phyloP scores from a whole-genome alignment of 2,113 vertebrate genomes.

The Hypocryptadius cinnamomeus region DNA sequence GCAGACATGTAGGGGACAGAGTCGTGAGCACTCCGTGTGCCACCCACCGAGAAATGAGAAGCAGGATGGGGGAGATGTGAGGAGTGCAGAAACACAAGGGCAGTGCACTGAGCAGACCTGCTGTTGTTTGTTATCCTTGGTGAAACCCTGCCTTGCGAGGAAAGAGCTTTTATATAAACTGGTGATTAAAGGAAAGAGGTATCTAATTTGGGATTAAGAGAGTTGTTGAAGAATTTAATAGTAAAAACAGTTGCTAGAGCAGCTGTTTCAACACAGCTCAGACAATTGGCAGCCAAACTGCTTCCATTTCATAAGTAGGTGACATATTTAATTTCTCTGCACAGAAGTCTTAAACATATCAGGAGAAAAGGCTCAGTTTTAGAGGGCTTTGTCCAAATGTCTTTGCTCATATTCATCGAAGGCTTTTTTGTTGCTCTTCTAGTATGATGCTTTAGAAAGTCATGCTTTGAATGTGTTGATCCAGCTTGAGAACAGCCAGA shows the following conservation, averaged over 20 bases:
- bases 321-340: constrained; percentile 59
- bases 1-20: neutral
- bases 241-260: constrained; percentile 22
- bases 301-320: constrained; percentile 29
- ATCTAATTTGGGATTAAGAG: constrained; percentile 37
- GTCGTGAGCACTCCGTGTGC: neutral
- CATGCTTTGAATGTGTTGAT: neutral
- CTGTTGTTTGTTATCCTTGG: neutral
- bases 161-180: constrained; percentile 7
- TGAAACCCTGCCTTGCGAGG: constrained; percentile 11
- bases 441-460: neutral
- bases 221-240: constrained; percentile 34
- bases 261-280: constrained; percentile 31
- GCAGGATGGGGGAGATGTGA: neutral
- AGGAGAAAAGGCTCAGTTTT: constrained; percentile 40
- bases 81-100: neutral
- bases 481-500: neutral
- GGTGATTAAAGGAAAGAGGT: constrained; percentile 32
- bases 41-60: neutral
- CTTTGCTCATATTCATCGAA: neutral
- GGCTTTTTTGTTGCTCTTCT: neutral
- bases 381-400: neutral
- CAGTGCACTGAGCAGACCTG: neutral
- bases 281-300: constrained; percentile 15
- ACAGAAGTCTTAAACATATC: constrained; percentile 14